Conservation (phyloP, 2,797 vertebrate species). For the Petrocephalus schoutedeni region DNA sequence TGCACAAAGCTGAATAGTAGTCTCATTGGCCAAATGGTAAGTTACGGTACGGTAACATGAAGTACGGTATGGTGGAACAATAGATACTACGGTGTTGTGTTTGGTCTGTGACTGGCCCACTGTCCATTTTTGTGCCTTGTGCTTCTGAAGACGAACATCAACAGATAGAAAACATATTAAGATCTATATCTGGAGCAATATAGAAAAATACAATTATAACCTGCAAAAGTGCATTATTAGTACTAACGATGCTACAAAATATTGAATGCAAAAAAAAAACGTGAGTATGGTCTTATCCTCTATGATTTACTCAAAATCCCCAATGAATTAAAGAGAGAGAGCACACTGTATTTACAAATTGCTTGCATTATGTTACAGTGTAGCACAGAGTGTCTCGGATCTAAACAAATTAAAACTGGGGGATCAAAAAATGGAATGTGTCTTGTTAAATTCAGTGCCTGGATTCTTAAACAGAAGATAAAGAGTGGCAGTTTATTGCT, state of each 20-base stretch:
- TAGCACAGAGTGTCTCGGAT: neutral
- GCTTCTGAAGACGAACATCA: neutral
- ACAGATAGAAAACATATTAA: neutral
- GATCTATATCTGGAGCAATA: neutral
- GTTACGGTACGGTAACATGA: neutral
- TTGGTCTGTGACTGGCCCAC: neutral
- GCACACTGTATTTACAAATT: neutral
- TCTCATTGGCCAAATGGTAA: neutral
- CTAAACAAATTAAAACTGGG: neutral
- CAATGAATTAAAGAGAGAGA: neutral
- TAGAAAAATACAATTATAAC: neutral
- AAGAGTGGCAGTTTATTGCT: neutral
- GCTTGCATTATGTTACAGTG: neutral
- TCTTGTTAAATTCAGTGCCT: neutral
- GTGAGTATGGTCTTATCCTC: neutral
- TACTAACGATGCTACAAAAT: neutral
- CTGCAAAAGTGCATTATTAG: neutral
- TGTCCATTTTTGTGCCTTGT: neutral
- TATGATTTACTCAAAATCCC: neutral
- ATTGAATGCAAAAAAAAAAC: neutral
- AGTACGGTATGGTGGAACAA: neutral
- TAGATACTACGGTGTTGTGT: neutral
- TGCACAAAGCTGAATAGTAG: neutral
- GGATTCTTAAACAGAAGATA: neutral
- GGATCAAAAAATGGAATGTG: neutral